phyloP scores from a whole-genome alignment of 2,888 invertebrate genomes.

The Eupithecia vulgata region DNA sequence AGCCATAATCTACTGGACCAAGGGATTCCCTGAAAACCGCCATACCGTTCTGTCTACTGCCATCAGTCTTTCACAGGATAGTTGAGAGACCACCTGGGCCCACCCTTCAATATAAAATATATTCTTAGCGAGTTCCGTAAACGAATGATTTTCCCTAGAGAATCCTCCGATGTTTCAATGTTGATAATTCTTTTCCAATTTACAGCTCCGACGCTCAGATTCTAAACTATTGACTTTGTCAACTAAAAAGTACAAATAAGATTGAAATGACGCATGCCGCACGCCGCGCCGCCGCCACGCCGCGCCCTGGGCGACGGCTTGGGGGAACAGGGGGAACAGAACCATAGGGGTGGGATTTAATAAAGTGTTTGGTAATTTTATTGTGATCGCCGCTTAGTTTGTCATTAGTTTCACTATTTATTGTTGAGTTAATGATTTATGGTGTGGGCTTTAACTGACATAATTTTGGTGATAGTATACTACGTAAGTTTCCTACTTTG shows the following conservation, averaged over 20 bases:
- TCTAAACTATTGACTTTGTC: slow-evolving; percentile 72
- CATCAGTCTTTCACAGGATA: background rate
- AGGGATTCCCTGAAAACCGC: background rate
- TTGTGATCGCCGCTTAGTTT: slow-evolving; percentile 34
- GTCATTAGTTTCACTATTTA: slow-evolving; percentile 26
- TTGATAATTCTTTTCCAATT: slow-evolving; percentile 17
- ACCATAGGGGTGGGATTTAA: slow-evolving; percentile 38
- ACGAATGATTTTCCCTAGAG: background rate
- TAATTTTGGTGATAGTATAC: background rate
- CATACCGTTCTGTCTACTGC: background rate
- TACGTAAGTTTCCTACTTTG: no score
- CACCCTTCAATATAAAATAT: background rate
- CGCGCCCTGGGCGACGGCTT: slow-evolving; percentile 25
- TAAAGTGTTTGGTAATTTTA: slow-evolving; percentile 46
- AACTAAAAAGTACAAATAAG: slow-evolving; percentile 82
- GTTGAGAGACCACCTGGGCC: background rate
- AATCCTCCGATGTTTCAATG: background rate
- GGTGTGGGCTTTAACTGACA: background rate
- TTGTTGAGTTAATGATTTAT: slow-evolving; percentile 3
- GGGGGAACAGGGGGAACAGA: slow-evolving; percentile 18
- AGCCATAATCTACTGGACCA: no score
- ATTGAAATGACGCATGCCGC: slow-evolving; percentile 71
- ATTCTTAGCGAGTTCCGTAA: background rate
- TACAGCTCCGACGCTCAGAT: slow-evolving; percentile 49
- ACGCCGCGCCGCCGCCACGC: no score